Evolutionary conservation across 2,113 vertebrate genomes (phyloP).

Genomic region (Hydrolagus affinis): DNA sequence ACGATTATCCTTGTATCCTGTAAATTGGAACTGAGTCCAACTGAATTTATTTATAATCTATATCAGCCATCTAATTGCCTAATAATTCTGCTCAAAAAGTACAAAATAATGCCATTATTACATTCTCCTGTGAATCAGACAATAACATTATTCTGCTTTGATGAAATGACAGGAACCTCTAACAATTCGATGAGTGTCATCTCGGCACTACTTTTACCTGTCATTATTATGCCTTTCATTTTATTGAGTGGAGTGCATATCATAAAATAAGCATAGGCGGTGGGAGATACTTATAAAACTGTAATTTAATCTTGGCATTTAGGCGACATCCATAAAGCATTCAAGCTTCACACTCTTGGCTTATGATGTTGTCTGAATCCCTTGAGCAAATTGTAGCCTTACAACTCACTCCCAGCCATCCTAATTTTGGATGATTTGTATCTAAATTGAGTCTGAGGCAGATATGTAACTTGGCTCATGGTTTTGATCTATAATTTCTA

Average conservation of each 20-base stretch:
- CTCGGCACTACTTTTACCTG: conserved; percentile 1
- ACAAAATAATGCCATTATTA: background rate
- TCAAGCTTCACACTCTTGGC: conserved; percentile 12
- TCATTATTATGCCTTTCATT: conserved; percentile 15
- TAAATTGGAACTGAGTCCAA: background rate
- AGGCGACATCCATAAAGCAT: background rate
- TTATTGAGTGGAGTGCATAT: background rate
- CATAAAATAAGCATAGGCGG: background rate
- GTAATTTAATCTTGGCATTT: conserved; percentile 19
- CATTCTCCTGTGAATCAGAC: background rate
- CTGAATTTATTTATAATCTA: conserved; percentile 16
- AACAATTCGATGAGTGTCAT: background rate
- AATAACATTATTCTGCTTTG: background rate
- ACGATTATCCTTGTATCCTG: background rate
- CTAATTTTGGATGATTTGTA: background rate
- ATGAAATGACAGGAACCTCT: conserved; percentile 1
- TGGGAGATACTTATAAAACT: background rate
- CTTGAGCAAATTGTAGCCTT: background rate
- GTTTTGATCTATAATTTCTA: background rate
- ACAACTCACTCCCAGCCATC: background rate
- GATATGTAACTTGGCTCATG: background rate
- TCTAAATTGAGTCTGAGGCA: background rate
- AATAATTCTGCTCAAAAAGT: background rate
- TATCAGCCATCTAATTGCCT: background rate
- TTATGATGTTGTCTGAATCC: background rate